Base-by-base conservation (phyloP, 2,797 vertebrate genomes). In the Sebastiscus albofasciatus region DNA sequence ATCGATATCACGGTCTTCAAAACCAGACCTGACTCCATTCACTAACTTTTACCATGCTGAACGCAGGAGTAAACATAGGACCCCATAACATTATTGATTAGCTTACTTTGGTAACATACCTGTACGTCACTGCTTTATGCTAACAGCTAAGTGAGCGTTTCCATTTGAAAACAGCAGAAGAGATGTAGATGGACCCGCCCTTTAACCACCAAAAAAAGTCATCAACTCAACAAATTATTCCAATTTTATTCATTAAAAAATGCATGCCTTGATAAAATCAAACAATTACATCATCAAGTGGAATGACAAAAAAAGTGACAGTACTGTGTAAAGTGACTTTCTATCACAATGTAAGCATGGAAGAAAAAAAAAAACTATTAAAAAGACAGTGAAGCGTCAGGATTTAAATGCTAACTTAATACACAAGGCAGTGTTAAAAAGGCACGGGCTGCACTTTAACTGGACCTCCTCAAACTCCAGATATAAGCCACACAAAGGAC, bases 201-300 rank as follows among this genome's bases (percentile, higher is more conserved):
- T 33, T 33, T 33, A 46, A 18, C 20, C 3, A 52, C 10, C 65
- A 62, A 39, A 67, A 67, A 34, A n/a, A 64, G 5, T 39, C 8
- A 52, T 24, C 11, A 80, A 75, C 6, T 8, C 11, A 3, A 67
- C 8, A 80, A 89, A 83, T 91, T 73, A 88, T 88, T 88, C 29
- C 13, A 82, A 80, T 88, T 94, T 94, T 95, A 95, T 95, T 94
- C 55, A 91, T 93, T 90, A 92, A 91, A 93, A 95, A 93, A 93
- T 78, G 82, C 86, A 91, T 87, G 83, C 77, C 78, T 90, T 81
- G 65, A 87, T 85, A 82, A 68, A 89, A 82, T 78, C 66, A 89
- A 87, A 87, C 80, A 80, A 82, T 92, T 92, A 89, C 88, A 94
- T 84, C 31, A 89, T 73, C 73, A 87, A 92, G 78, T 71, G 52